A percentile compares a stretch with the other conserved stretches of the same genome.
These are phyloP conservation scores for Ptilonorhynchus violaceus DNA, from an alignment of 2,113 vertebrate species.

Conservation along the genomic window DNA sequence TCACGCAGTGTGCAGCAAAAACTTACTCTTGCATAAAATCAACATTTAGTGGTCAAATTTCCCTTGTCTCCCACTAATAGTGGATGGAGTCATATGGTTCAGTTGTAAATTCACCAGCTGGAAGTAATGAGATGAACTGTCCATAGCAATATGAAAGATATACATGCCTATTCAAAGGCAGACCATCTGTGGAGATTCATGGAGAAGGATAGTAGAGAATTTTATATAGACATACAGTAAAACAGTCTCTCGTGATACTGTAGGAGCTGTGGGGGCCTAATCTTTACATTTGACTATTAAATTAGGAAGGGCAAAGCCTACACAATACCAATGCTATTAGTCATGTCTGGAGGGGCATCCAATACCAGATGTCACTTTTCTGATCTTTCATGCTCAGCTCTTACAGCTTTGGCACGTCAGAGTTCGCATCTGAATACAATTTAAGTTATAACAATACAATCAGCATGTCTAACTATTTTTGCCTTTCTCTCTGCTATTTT, in stretches of 20 bases:
- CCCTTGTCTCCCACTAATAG: conserved; percentile 64
- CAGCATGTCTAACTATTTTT: conserved; percentile 69
- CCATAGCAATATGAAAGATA: conserved; percentile 45
- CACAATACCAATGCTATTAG: conserved; percentile 78
- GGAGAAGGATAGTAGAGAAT: not conserved
- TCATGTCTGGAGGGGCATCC: conserved; percentile 79
- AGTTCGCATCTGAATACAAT: conserved; percentile 78
- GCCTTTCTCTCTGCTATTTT: conserved; percentile 62
- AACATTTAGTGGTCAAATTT: conserved; percentile 64
- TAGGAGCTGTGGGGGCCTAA: conserved; percentile 27
- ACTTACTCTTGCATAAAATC: conserved; percentile 59
- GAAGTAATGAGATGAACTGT: conserved; percentile 59
- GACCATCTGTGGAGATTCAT: conserved; percentile 17
- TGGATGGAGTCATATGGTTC: conserved; percentile 55
- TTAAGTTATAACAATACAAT: conserved; percentile 76
- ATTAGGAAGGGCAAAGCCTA: conserved; percentile 73
- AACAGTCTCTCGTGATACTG: conserved; percentile 25
- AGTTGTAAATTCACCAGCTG: conserved; percentile 62
- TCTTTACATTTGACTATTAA: conserved; percentile 74
- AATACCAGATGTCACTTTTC: conserved; percentile 81
- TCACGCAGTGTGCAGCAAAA: conserved; percentile 6
- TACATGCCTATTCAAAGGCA: conserved; percentile 10
- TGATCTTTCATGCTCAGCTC: conserved; percentile 70
- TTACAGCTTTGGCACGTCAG: conserved; percentile 73
- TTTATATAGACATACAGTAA: conserved; percentile 36